Base-by-base conservation (phyloP, 2,797 vertebrate genomes). In the Falco peregrinus region DNA sequence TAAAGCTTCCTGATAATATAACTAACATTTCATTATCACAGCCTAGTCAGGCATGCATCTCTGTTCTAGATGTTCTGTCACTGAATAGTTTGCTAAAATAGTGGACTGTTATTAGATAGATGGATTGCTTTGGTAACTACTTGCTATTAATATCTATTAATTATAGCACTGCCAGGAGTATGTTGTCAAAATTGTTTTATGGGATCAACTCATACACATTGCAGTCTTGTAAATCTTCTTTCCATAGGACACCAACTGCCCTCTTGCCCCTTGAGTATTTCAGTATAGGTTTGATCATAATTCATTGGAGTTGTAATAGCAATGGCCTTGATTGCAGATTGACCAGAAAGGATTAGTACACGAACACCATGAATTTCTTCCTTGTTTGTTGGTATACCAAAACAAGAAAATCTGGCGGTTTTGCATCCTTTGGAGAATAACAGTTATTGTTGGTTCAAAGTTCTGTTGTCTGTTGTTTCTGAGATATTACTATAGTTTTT, bases 61-160 rank as follows among this genome's bases (percentile, higher is more conserved):
- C 5, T 84, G 16, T 78, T 74, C 88, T 65, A 81, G 85, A 85
- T 45, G 41, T 18, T 45, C 43, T 18, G 83, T 95, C 90, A 86
- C 61, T 22, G 68, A 83, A 35, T 61, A 76, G n/a, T 88, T 90
- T 90, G 80, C 87, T 79, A 94, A 75, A 96, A 80, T 15, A 93
- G 41, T 78, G 83, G 83, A 64, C 85, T 84, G 61, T 65, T 91
- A 78, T 57, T 81, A 84, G 73, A 33, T 70, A 95, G 82, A 94
- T 69, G 41, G 69, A 88, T 91, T 75, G 54, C 85, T 86, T 90
- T 84, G 50, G 73, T 91, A 95, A 83, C 87, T 84, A 35, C 45
- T 85, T 90, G 24, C 53, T 91, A 75, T 90, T 94, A 94, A 88
- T 95, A 80, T 78, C 29, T 84, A 74, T 95, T 96, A 95, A 94